These are phyloP conservation scores for Odocoileus virginianus DNA, from an alignment of 2,113 vertebrate genomes.

Conservation along the genomic window DNA sequence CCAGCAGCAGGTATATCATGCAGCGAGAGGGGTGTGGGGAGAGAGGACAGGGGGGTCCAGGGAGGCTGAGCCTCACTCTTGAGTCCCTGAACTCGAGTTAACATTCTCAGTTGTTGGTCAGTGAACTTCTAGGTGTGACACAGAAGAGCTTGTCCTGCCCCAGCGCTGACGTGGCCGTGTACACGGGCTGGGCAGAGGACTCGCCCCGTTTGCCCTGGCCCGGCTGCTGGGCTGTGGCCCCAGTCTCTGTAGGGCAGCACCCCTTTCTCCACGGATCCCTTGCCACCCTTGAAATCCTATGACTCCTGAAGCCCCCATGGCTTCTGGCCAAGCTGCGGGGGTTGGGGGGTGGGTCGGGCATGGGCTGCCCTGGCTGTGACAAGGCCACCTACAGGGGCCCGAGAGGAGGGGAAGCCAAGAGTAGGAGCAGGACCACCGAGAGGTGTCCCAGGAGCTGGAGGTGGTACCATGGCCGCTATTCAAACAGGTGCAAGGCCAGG, in stretches of 20 bases:
- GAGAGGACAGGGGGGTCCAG: background rate
- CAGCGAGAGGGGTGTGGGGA: background rate
- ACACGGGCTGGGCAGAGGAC: constrained; percentile 86
- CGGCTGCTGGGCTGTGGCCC: fast-evolving
- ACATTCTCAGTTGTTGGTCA: constrained; percentile 73
- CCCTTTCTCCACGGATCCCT: constrained; percentile 60
- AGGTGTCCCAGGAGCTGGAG: constrained; percentile 78
- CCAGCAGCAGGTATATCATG: background rate
- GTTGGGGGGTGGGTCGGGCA: fast-evolving
- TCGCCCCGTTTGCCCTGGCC: constrained; percentile 76
- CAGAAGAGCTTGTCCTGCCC: constrained; percentile 84
- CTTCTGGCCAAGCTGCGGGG: fast-evolving
- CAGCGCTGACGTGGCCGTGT: constrained; percentile 61
- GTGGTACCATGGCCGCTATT: constrained; percentile 68
- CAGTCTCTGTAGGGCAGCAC: background rate
- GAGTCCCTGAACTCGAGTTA: background rate
- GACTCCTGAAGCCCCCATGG: constrained; percentile 60
- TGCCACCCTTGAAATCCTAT: constrained; percentile 75
- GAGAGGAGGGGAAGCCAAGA: constrained; percentile 74
- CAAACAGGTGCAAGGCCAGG: constrained; percentile 47
- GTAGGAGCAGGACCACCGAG: constrained; percentile 77
- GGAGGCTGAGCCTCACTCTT: background rate
- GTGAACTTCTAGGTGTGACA: constrained; percentile 77
- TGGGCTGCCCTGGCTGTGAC: background rate
- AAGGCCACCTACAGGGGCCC: constrained; percentile 18